Conservation (phyloP, 2,888 invertebrate species). For the Xestia c-nigrum region DNA sequence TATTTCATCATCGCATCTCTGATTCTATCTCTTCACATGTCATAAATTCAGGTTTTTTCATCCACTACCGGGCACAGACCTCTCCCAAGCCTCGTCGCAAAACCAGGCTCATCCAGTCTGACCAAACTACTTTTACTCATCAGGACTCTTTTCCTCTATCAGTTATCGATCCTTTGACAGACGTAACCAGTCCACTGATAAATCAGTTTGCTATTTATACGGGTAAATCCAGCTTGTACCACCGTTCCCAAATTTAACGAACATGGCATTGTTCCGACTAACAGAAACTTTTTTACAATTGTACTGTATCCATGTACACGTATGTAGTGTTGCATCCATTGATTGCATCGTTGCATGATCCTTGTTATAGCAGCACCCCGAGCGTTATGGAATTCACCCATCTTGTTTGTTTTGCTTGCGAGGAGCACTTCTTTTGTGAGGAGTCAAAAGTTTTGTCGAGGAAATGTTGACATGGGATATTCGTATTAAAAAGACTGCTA, state of each 20-base stretch:
- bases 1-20: no score
- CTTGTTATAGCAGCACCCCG: conserved; percentile 40
- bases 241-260: background rate
- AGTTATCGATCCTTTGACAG: background rate
- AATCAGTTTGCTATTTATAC: background rate
- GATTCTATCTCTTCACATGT: background rate
- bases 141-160: background rate
- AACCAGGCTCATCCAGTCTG: background rate
- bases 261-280: background rate
- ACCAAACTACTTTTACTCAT: background rate
- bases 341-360: conserved; percentile 44
- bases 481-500: background rate
- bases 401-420: conserved; percentile 28
- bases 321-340: conserved; percentile 12
- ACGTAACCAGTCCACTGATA: background rate
- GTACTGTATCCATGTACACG: background rate
- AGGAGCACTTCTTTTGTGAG: conserved; percentile 7
- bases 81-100: background rate
- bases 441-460: background rate
- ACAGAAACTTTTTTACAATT: background rate
- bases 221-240: background rate
- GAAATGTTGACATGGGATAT: background rate
- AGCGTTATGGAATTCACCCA: conserved; percentile 27
- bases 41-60: background rate
- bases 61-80: background rate